Evolutionary conservation across 2,797 vertebrate genomes (phyloP).

Genomic region (Anisognathus igniventris): DNA sequence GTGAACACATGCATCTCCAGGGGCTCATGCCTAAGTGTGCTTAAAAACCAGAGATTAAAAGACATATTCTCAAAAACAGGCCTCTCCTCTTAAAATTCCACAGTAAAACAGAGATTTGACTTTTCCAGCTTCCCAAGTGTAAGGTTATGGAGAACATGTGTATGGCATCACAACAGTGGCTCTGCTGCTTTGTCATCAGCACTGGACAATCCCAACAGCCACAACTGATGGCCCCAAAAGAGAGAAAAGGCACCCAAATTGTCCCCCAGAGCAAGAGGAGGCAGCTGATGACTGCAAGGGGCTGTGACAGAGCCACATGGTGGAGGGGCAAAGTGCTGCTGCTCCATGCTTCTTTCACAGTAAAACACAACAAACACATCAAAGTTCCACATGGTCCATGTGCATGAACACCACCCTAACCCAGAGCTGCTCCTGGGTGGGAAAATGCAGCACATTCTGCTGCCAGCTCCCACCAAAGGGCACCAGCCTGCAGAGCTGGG

Average conservation of each 20-base stretch:
- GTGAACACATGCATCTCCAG: rapidly evolving
- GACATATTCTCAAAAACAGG: background rate
- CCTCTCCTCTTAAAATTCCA: background rate
- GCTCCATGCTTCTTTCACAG: background rate
- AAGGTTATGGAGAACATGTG: rapidly evolving
- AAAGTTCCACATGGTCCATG: rapidly evolving
- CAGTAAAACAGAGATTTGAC: background rate
- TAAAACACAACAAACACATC: rapidly evolving
- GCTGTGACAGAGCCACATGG: rapidly evolving
- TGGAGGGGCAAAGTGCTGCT: background rate
- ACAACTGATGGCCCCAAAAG: background rate
- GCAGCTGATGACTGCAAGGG: background rate
- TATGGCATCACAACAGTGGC: background rate
- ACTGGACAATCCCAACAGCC: too few species aligned
- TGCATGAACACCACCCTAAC: rapidly evolving
- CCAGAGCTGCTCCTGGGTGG: background rate
- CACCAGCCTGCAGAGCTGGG: background rate
- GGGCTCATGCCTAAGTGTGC: background rate
- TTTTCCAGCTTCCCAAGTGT: background rate
- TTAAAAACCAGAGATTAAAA: background rate
- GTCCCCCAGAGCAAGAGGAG: rapidly evolving
- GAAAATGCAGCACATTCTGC: rapidly evolving
- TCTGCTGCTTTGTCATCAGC: background rate
- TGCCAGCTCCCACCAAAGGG: background rate
- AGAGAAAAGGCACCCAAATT: background rate